These are phyloP conservation scores for Lepeophtheirus salmonis DNA, from an alignment of 1,140 invertebrate species.

Conservation along the genomic window DNA sequence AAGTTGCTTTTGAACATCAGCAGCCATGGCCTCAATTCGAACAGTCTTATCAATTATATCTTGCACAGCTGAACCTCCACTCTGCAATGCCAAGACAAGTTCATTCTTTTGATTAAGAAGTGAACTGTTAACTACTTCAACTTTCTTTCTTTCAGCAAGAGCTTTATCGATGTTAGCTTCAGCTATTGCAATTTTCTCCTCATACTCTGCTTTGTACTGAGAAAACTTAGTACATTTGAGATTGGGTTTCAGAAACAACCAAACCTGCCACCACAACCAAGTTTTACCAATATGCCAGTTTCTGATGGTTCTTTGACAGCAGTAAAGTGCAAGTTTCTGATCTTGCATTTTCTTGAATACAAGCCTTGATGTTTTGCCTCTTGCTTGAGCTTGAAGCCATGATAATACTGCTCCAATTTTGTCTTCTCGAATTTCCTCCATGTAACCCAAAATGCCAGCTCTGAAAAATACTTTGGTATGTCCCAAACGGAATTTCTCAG, in stretches of 20 bases:
- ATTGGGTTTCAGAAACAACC: conserved; percentile 95
- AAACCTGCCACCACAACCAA: conserved; percentile 99
- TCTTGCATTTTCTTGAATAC: conserved; percentile 37
- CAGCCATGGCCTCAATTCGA: conserved; percentile 1
- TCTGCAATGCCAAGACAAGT: conserved; percentile 62
- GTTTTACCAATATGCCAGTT: conserved; percentile 93
- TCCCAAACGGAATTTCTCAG: conserved; percentile 40
- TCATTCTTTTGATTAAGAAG: conserved; percentile 80
- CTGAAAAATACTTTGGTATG: conserved; percentile 37
- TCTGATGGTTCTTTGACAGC: conserved; percentile 95
- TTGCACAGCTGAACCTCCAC: conserved; percentile 25
- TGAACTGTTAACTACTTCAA: conserved; percentile 61
- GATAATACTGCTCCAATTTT: conserved; percentile 29
- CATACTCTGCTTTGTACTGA: conserved; percentile 78
- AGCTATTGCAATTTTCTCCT: conserved; percentile 32
- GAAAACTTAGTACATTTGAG: conserved; percentile 76
- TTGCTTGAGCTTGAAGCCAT: conserved; percentile 33
- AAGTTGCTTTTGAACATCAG: conserved; percentile 15
- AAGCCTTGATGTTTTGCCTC: conserved; percentile 12
- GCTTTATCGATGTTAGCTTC: conserved; percentile 93
- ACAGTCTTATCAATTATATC: conserved; percentile 13
- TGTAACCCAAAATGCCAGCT: conserved; percentile 14
- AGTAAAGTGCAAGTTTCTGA: conserved; percentile 46
- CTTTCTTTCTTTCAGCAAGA: conserved; percentile 76
- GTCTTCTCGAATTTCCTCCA: conserved; percentile 8